Evolutionary conservation across 2,888 invertebrate species (phyloP).

Genomic region (Ctena decussata): DNA sequence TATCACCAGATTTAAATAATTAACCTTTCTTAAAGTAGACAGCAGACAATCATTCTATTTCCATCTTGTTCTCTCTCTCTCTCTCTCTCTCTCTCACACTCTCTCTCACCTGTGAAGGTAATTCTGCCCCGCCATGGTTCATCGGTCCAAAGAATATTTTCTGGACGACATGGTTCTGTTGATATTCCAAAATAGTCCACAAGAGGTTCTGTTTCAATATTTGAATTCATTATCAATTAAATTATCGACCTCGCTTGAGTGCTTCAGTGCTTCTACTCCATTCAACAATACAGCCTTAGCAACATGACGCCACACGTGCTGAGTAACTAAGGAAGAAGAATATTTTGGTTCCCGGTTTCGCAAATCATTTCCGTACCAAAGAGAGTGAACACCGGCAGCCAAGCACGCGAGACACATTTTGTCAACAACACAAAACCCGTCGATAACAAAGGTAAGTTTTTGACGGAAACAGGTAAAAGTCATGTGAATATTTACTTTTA

Average conservation of each 20-base stretch:
- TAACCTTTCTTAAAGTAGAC: too few relatives aligned
- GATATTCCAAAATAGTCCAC: slow-evolving; percentile 29
- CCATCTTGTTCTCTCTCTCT: too few relatives aligned
- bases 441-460: too few relatives aligned
- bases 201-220: background rate
- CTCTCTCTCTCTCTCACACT: too few relatives aligned
- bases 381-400: too few relatives aligned
- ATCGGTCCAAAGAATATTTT: slow-evolving; percentile 67
- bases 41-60: too few relatives aligned
- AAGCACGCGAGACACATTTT: too few relatives aligned
- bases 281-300: slow-evolving; percentile 34
- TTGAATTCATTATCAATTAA: slow-evolving; percentile 40
- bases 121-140: slow-evolving; percentile 73
- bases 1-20: too few relatives aligned
- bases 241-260: slow-evolving; percentile 44
- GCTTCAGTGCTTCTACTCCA: slow-evolving; percentile 54
- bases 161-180: slow-evolving; percentile 51
- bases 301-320: slow-evolving; percentile 54
- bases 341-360: slow-evolving; percentile 10
- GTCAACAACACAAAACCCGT: too few relatives aligned
- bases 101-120: slow-evolving; percentile 69
- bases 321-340: slow-evolving; percentile 24
- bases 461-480: too few relatives aligned
- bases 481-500: too few relatives aligned
- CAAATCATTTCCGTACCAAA: too few relatives aligned